A percentile compares a stretch with the other conserved stretches of the same genome.
Evolutionary conservation across 2,888 invertebrate genomes (phyloP).

Genomic region (Ommatoiulus sabulosus): DNA sequence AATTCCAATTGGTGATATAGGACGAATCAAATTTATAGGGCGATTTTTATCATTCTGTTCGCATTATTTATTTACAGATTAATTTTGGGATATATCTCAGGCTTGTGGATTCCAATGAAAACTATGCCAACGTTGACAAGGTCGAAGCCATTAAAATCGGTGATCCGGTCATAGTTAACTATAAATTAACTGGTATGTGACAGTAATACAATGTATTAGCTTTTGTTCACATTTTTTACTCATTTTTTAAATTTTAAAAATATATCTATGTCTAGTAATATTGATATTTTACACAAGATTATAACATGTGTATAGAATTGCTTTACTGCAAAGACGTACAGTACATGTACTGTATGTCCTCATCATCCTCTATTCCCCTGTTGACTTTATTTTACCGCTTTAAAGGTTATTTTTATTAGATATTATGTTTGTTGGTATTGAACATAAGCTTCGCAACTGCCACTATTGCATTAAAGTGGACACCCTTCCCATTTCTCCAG

Average conservation of each 20-base stretch:
- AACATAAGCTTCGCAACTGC: neutral
- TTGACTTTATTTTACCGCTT: neutral
- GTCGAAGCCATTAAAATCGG: slow-evolving; percentile 29
- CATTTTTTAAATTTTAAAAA: neutral
- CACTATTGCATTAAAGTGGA: slow-evolving; percentile 23
- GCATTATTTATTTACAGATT: neutral
- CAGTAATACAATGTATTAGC: neutral
- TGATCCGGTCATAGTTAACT: slow-evolving; percentile 50
- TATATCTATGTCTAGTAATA: neutral
- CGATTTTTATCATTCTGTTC: too few relatives aligned
- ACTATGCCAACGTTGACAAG: neutral
- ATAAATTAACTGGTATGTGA: neutral
- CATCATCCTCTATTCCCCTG: neutral
- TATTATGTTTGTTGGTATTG: neutral
- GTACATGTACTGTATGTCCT: neutral
- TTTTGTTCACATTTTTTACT: neutral
- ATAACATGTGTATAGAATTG: neutral
- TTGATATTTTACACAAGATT: neutral
- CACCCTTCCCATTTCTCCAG: neutral
- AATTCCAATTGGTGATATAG: too few relatives aligned
- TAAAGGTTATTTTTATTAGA: neutral
- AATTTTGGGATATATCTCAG: slow-evolving; percentile 53
- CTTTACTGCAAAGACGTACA: neutral
- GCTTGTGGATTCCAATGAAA: neutral
- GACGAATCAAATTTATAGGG: too few relatives aligned